Evolutionary conservation across 2,797 vertebrate genomes (phyloP).

Genomic region (Tapirus indicus): DNA sequence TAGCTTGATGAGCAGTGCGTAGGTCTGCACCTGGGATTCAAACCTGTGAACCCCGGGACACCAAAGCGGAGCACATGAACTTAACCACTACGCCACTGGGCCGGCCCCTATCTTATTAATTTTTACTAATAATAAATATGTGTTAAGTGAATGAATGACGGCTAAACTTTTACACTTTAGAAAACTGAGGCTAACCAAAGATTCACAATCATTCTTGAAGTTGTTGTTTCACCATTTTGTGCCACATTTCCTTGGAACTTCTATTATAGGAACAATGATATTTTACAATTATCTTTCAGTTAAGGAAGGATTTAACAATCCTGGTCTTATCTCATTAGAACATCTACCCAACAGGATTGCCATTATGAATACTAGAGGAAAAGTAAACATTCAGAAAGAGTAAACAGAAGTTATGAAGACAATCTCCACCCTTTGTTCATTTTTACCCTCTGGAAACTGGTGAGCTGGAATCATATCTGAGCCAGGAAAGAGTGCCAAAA

Average conservation of each 20-base stretch:
- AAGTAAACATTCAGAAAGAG: conserved; percentile 34
- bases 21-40: too few species aligned
- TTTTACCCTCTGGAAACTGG: conserved; percentile 90
- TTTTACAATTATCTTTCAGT: neutral
- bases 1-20: too few species aligned
- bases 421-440: neutral
- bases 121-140: conserved; percentile 2
- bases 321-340: conserved; percentile 16
- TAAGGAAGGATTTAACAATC: conserved; percentile 30
- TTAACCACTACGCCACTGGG: too few species aligned
- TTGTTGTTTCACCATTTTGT: neutral
- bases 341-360: neutral
- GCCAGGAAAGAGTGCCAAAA: conserved; percentile 84
- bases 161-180: conserved; percentile 29
- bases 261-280: neutral
- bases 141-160: conserved; percentile 45
- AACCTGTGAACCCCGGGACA: too few species aligned
- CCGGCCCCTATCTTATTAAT: neutral
- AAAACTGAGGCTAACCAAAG: conserved; percentile 39
- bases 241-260: neutral
- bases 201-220: neutral
- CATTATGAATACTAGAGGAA: neutral
- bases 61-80: too few species aligned
- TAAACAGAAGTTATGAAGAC: conserved; percentile 35
- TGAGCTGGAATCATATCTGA: conserved; percentile 87